phyloP scores from a whole-genome alignment of 1,140 invertebrate genomes.

The Scylla paramamosain region DNA sequence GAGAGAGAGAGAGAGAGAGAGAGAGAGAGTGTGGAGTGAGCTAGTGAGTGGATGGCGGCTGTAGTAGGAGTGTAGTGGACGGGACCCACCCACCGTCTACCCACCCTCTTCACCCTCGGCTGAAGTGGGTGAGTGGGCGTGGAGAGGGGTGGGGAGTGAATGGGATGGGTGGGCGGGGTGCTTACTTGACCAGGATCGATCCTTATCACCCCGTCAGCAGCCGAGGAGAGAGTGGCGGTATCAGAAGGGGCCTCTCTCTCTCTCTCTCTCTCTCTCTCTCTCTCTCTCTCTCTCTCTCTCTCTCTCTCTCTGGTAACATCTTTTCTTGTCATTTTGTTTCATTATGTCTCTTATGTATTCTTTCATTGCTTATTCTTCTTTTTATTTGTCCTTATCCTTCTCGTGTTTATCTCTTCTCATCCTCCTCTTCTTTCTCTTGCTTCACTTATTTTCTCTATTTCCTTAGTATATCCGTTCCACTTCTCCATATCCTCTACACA shows the following conservation, averaged over 20 bases:
- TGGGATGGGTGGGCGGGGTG: neutral
- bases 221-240: neutral
- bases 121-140: neutral
- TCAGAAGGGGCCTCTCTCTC: too few species aligned
- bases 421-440: neutral
- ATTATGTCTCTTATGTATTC: too few species aligned
- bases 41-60: neutral
- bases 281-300: neutral
- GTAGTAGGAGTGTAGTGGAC: too few species aligned
- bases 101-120: too few species aligned
- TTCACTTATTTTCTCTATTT: neutral
- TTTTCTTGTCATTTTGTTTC: too few species aligned
- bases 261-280: too few species aligned
- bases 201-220: neutral
- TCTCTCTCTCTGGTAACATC: neutral
- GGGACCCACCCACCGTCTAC: too few species aligned
- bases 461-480: neutral
- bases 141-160: neutral
- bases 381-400: too few species aligned
- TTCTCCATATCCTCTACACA: neutral
- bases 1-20: neutral
- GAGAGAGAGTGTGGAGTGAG: neutral
- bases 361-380: too few species aligned
- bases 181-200: conserved; percentile 11
- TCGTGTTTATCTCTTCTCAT: neutral